These are phyloP conservation scores for Bombus soroeensis DNA, from an alignment of 1,140 invertebrate species.

Conservation along the genomic window DNA sequence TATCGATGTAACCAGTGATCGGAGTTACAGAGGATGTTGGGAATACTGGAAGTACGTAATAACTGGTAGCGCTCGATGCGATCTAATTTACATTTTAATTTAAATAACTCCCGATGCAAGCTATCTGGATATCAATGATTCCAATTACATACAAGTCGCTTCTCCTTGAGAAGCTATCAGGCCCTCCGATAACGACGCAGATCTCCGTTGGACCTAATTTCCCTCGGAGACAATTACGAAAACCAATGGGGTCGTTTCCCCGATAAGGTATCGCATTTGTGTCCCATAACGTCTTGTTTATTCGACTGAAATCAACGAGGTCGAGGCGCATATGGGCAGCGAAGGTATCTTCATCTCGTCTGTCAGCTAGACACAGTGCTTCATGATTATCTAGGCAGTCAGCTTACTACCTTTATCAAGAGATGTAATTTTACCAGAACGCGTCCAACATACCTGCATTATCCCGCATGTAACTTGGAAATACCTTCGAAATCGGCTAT, in stretches of 20 bases:
- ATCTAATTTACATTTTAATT: conserved; percentile 52
- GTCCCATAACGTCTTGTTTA: conserved; percentile 28
- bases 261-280: conserved; percentile 22
- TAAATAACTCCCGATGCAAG: conserved; percentile 14
- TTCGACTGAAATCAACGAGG: background rate
- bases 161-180: background rate
- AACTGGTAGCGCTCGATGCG: conserved; percentile 7
- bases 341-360: background rate
- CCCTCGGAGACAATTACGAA: conserved; percentile 20
- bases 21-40: background rate
- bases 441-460: too few species aligned
- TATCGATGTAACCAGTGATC: background rate
- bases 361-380: background rate
- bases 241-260: background rate
- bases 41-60: background rate
- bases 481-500: too few species aligned
- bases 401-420: too few species aligned
- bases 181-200: background rate
- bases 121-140: conserved; percentile 40
- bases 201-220: conserved; percentile 9
- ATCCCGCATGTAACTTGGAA: too few species aligned
- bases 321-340: too few species aligned
- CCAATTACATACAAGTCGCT: conserved; percentile 25
- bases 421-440: too few species aligned
- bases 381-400: background rate